Evolutionary conservation across 2,797 vertebrate genomes (phyloP).

Genomic region (Aulostomus chinensis): DNA sequence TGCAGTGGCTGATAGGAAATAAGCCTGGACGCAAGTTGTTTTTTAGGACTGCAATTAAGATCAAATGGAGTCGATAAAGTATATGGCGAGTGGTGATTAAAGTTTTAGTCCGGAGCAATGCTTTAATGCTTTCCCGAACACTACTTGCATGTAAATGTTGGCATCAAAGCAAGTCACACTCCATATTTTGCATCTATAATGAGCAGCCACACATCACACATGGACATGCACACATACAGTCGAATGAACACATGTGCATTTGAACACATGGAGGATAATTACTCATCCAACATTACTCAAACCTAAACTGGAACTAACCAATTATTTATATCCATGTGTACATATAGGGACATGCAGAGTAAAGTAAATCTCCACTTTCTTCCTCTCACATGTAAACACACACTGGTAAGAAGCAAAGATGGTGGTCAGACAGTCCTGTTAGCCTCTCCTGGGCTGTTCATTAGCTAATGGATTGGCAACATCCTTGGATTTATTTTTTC

Average conservation of each 20-base stretch:
- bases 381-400: slow-evolving; percentile 1
- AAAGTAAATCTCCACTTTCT: neutral
- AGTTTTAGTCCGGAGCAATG: too few relatives aligned
- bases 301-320: slow-evolving; percentile 14
- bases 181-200: neutral
- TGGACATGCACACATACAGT: neutral
- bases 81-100: too few relatives aligned
- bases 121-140: too few relatives aligned
- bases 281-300: slow-evolving; percentile 2
- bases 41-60: too few relatives aligned
- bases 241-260: neutral
- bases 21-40: too few relatives aligned
- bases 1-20: neutral
- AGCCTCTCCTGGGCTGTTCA: slow-evolving; percentile 12
- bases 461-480: slow-evolving; percentile 16
- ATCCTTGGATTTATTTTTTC: neutral
- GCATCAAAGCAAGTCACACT: neutral
- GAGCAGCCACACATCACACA: neutral
- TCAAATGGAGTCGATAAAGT: too few relatives aligned
- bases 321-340: slow-evolving; percentile 27
- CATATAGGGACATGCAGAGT: slow-evolving; percentile 1
- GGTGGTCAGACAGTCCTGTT: slow-evolving; percentile 16
- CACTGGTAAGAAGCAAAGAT: neutral
- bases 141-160: slow-evolving; percentile 3
- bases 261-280: slow-evolving; percentile 8